Conservation (phyloP, 2,797 vertebrate genomes). For the Alcedo atthis region DNA sequence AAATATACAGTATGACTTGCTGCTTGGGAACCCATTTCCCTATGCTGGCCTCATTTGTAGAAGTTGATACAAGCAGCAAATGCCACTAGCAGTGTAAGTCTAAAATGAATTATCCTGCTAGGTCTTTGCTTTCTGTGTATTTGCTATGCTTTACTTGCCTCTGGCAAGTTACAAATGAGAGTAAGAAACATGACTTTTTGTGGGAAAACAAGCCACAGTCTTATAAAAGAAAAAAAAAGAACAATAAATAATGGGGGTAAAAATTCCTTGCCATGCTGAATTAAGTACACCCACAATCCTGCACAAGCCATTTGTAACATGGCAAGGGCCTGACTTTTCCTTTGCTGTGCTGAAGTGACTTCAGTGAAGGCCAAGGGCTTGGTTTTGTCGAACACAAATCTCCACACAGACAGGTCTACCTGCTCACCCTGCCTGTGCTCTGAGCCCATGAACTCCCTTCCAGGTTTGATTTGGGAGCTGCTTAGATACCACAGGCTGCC, state of each 20-base stretch:
- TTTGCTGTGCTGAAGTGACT: neutral
- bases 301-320: neutral
- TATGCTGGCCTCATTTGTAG: neutral
- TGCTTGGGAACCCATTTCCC: neutral
- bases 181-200: neutral
- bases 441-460: neutral
- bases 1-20: neutral
- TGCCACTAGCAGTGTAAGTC: neutral
- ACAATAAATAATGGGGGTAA: conserved; percentile 4
- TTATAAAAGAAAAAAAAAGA: neutral
- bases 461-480: neutral
- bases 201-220: neutral
- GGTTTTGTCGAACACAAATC: neutral
- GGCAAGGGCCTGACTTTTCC: neutral
- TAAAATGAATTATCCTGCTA: conserved; percentile 3
- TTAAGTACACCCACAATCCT: neutral
- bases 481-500: neutral
- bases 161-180: conserved; percentile 23
- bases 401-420: neutral
- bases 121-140: neutral
- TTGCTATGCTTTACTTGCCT: conserved; percentile 26
- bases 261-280: neutral
- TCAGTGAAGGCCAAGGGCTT: neutral
- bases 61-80: conserved; percentile 15
- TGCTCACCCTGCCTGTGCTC: neutral